Percentiles rank a stretch among this genome's conserved stretches.
Conservation (phyloP, 2,113 vertebrate species). For the Rhegmatorhina hoffmannsi region DNA sequence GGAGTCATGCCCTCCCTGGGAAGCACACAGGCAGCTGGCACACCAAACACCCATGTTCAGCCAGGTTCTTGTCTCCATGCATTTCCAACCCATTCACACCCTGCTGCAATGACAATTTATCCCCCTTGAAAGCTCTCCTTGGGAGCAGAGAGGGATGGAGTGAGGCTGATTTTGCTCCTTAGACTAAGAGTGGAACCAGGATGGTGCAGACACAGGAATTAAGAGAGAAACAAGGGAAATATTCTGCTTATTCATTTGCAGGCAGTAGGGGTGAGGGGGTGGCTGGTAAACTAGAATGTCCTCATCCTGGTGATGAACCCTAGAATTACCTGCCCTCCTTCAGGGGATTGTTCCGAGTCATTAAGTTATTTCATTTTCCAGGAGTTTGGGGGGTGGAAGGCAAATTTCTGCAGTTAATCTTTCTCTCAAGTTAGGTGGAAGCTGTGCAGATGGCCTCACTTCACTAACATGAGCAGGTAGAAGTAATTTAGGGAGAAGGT, state of each 20-base stretch:
- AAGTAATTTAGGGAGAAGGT: constrained; percentile 14
- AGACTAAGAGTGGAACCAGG: neutral
- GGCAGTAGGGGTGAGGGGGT: neutral
- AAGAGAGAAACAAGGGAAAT: neutral
- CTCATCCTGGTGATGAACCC: neutral
- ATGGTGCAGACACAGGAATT: accelerated
- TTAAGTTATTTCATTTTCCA: constrained; percentile 41
- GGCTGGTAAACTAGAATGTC: neutral
- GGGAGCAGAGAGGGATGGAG: neutral
- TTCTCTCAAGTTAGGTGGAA: neutral
- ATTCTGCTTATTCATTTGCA: neutral
- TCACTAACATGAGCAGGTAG: neutral
- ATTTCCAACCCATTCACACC: neutral
- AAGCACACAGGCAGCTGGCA: neutral
- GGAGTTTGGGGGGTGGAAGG: neutral
- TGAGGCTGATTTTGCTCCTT: neutral
- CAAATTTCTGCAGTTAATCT: neutral
- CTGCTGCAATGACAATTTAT: neutral
- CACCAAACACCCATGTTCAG: accelerated
- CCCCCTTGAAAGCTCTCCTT: neutral
- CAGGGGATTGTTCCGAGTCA: neutral
- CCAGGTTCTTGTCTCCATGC: neutral
- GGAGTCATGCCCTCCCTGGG: accelerated
- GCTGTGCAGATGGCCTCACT: neutral
- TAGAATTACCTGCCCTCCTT: constrained; percentile 23